Conservation (phyloP, 2,113 vertebrate genomes). For the Rhombomys opimus region DNA sequence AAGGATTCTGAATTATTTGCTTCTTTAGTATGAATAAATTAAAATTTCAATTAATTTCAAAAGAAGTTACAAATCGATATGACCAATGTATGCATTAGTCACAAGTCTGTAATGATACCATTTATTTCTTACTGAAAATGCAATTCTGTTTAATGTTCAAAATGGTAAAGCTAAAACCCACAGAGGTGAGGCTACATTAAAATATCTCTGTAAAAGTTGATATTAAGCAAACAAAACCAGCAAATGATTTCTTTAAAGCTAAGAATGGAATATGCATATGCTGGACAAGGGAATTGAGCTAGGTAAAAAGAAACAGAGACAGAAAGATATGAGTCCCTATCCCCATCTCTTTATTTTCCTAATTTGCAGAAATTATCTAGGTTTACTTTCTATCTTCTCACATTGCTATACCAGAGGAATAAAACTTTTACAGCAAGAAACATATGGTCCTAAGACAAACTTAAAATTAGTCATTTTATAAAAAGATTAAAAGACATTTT, state of each 20-base stretch:
- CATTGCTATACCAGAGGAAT: neutral
- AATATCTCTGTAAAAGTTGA: slow-evolving; percentile 22
- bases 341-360: too few species aligned
- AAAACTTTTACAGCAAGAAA: neutral
- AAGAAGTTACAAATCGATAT: neutral
- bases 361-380: neutral
- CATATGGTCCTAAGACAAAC: neutral
- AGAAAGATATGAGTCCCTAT: neutral
- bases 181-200: neutral
- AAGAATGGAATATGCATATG: neutral
- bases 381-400: slow-evolving; percentile 33
- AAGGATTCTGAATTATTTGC: slow-evolving; percentile 15
- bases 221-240: slow-evolving; percentile 6
- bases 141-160: slow-evolving; percentile 3
- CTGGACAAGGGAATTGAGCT: neutral
- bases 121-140: neutral
- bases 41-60: slow-evolving; percentile 37
- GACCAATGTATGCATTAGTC: neutral
- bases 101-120: neutral
- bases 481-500: neutral
- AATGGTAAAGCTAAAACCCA: slow-evolving; percentile 6
- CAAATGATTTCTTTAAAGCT: neutral
- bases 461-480: slow-evolving; percentile 1
- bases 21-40: neutral
- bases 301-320: neutral